Evolutionary conservation across 2,797 vertebrate genomes (phyloP).

Genomic region (Galago senegalensis): DNA sequence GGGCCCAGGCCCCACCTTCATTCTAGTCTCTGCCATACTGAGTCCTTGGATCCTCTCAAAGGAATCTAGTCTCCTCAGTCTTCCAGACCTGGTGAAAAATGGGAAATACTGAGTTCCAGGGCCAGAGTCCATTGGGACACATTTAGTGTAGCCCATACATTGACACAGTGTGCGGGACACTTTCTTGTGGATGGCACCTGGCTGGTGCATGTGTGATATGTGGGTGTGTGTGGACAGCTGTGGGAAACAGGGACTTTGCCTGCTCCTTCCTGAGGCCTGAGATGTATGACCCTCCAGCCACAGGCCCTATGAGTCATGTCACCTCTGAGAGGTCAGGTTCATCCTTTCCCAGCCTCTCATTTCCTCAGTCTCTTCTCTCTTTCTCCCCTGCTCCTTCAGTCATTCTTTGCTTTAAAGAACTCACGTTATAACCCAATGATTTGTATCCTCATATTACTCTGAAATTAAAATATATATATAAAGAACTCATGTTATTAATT

Average conservation of each 20-base stretch:
- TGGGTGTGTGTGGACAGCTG: background rate
- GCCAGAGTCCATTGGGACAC: background rate
- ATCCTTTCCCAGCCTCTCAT: background rate
- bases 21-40: background rate
- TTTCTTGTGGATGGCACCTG: background rate
- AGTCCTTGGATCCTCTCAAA: background rate
- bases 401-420: background rate
- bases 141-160: background rate
- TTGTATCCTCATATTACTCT: too few species aligned
- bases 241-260: background rate
- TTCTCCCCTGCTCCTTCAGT: background rate
- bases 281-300: accelerated
- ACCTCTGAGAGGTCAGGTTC: background rate
- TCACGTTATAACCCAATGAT: background rate
- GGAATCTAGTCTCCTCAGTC: background rate
- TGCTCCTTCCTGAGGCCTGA: background rate
- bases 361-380: too few species aligned
- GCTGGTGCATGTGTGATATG: too few species aligned
- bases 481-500: background rate
- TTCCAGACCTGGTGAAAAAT: background rate
- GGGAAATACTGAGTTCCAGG: background rate
- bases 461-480: background rate
- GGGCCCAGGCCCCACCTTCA: background rate
- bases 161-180: accelerated
- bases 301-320: accelerated